phyloP scores from a whole-genome alignment of 2,888 invertebrate species.

The Pterobdella sp. region DNA sequence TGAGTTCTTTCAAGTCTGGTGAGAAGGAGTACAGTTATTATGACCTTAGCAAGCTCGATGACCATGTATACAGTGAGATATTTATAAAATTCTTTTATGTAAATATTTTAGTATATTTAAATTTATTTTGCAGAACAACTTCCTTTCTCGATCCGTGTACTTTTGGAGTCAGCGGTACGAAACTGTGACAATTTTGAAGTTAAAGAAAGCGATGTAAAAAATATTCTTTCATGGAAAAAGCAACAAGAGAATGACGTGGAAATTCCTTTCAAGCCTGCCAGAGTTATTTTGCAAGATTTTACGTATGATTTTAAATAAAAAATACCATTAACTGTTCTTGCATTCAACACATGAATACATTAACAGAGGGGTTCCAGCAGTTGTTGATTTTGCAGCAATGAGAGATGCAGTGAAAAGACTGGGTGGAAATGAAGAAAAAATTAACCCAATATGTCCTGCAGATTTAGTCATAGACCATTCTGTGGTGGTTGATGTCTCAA shows the following conservation, averaged over 20 bases:
- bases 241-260: slow-evolving; percentile 71
- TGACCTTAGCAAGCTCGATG: slow-evolving; percentile 66
- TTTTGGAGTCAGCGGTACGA: slow-evolving; percentile 87
- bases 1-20: slow-evolving; percentile 39
- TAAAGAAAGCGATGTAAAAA: slow-evolving; percentile 66
- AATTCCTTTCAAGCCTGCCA: slow-evolving; percentile 87
- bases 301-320: slow-evolving; percentile 55
- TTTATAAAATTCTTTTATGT: slow-evolving; percentile 4
- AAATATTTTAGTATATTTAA: slow-evolving; percentile 10
- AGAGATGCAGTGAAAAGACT: slow-evolving; percentile 80
- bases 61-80: slow-evolving; percentile 68
- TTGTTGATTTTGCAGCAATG: slow-evolving; percentile 98
- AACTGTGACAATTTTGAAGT: slow-evolving; percentile 94
- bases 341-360: not conserved
- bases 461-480: slow-evolving; percentile 98
- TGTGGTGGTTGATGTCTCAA: slow-evolving; percentile 85
- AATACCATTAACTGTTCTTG: not conserved
- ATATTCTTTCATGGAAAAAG: slow-evolving; percentile 76
- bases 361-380: slow-evolving; percentile 86
- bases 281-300: slow-evolving; percentile 79
- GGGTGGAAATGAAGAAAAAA: slow-evolving; percentile 79
- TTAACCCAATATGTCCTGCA: slow-evolving; percentile 93
- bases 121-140: slow-evolving; percentile 54
- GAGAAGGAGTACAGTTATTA: slow-evolving; percentile 67
- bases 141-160: slow-evolving; percentile 81